Evolutionary conservation across 1,140 invertebrate species (phyloP).

Genomic region (Pygmarrhopalites habei): DNA sequence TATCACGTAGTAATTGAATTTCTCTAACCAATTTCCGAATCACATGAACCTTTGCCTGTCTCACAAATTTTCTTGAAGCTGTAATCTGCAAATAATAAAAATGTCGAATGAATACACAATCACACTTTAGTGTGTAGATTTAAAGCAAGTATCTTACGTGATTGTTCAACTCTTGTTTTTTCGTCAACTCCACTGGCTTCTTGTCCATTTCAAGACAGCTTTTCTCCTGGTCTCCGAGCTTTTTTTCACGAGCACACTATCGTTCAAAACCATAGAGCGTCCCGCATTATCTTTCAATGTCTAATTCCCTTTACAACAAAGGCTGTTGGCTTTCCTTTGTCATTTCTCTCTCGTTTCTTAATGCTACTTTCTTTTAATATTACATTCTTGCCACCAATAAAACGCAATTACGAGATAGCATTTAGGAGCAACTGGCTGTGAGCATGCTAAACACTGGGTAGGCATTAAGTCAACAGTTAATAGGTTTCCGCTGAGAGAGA

Average conservation of each 20-base stretch:
- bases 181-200: conserved; percentile 26
- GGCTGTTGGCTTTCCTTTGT: no score
- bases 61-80: conserved; percentile 28
- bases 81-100: conserved; percentile 20
- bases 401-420: conserved; percentile 5
- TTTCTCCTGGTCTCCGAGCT: no score
- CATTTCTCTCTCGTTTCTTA: no score
- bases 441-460: conserved; percentile 5
- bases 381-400: no score
- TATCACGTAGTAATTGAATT: conserved; percentile 12
- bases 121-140: background rate
- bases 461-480: conserved; percentile 6
- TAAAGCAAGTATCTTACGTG: conserved; percentile 30
- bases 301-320: no score
- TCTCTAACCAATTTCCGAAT: conserved; percentile 33
- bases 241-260: no score
- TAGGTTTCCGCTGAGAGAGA: conserved; percentile 6
- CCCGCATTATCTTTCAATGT: no score
- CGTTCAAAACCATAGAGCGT: no score
- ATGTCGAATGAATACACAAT: background rate
- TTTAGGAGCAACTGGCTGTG: conserved; percentile 9
- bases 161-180: conserved; percentile 37
- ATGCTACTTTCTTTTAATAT: no score
- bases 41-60: conserved; percentile 26
- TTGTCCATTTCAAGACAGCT: no score